Percentiles rank a stretch among this genome's conserved stretches.
Conservation (phyloP, 2,797 vertebrate species). For the Mionectes olivaceus region DNA sequence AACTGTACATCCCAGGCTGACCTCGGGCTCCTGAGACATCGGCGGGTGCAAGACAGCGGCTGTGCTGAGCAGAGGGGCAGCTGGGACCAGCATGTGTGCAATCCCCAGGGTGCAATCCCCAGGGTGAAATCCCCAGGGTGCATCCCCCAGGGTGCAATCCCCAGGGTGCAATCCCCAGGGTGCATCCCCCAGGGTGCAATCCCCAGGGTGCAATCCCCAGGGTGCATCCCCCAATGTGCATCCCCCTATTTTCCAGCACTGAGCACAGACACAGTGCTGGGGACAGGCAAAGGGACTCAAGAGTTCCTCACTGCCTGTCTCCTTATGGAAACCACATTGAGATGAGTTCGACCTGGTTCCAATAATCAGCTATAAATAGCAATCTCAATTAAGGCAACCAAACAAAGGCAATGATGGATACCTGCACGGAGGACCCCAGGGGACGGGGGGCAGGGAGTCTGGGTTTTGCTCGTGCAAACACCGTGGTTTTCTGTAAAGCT, state of each 20-base stretch:
- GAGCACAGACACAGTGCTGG: accelerated
- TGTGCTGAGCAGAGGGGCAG: background rate
- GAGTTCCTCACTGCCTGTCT: background rate
- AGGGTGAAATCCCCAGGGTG: no score
- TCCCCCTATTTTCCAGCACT: background rate
- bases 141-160: background rate
- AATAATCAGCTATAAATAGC: conserved; percentile 61
- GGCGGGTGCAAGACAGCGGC: accelerated
- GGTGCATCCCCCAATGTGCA: background rate
- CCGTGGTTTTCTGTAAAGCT: background rate
- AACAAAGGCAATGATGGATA: conserved; percentile 52
- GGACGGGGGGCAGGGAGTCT: background rate
- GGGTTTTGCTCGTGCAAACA: background rate
- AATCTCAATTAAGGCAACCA: conserved; percentile 54
- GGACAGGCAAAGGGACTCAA: background rate
- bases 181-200: background rate
- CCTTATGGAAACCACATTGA: conserved; percentile 14
- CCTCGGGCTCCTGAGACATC: background rate
- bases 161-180: accelerated
- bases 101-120: no score
- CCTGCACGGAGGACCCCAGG: background rate
- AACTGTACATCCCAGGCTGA: background rate
- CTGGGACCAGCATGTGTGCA: accelerated
- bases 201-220: no score
- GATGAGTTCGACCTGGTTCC: conserved; percentile 33